Evolutionary conservation across 2,113 vertebrate genomes (phyloP).

Genomic region (Anoplopoma fimbria): DNA sequence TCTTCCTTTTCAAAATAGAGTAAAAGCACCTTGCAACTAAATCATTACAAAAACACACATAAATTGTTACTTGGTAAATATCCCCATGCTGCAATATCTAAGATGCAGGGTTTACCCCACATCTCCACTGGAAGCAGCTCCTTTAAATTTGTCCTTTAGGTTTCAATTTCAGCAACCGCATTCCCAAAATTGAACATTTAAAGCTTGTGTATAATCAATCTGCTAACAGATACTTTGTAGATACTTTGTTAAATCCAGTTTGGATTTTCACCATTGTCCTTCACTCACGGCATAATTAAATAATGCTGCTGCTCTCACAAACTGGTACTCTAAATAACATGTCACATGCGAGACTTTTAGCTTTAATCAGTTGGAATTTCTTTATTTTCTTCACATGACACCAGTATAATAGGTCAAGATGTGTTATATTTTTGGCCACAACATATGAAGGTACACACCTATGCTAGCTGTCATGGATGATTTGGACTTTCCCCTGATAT

Average conservation of each 20-base stretch:
- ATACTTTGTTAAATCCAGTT: constrained; percentile 38
- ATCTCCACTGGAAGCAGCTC: background rate
- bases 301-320: constrained; percentile 25
- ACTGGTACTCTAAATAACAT: constrained; percentile 2
- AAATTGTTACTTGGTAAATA: background rate
- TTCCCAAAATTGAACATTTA: background rate
- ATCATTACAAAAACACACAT: background rate
- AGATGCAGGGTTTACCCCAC: background rate
- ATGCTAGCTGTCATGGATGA: background rate
- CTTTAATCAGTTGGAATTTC: constrained; percentile 12
- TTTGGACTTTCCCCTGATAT: constrained; percentile 32
- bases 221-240: background rate
- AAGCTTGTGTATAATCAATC: background rate
- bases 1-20: background rate
- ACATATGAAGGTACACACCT: constrained; percentile 23
- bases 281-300: constrained; percentile 35
- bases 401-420: background rate
- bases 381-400: constrained; percentile 18
- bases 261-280: constrained; percentile 17
- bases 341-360: constrained; percentile 12
- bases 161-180: background rate
- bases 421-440: constrained; percentile 32
- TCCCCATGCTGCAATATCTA: background rate
- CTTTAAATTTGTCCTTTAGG: background rate
- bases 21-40: background rate